Evolutionary conservation across 2,888 invertebrate genomes (phyloP), one percentile per base, ranked within the genome.

Genomic region (Agrilus mali): DNA sequence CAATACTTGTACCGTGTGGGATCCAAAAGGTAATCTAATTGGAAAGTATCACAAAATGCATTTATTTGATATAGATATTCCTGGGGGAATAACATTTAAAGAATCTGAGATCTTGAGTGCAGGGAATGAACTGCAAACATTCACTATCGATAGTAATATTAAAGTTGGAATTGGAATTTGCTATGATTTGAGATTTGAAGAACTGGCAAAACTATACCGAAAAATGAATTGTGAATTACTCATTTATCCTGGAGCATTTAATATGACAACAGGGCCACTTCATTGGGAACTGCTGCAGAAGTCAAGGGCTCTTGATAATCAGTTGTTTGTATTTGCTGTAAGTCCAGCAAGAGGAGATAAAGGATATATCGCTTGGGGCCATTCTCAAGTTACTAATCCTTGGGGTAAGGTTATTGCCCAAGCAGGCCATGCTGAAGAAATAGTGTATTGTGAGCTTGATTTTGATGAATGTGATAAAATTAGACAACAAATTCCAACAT

Each of bases 61-160:
- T 66, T 73, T 96, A 38, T 96, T 96, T 66, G 95, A 97, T 66
- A 94, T 97, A 55, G 87, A 95, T 63, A 85, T 97, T 41, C 92
- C 93, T 40, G 86, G 84, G 35, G 85, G 87, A 59, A 86, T 95
- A n/a, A 82, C 80, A 1, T 95, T 96, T 62, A 85, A 86, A 57
- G 96, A 96, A 64, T 95, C 94, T 0, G 86, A 90, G 44, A 80
- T 81, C 0, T 66, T 96, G 2, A 74, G 77, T 15, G 72, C 87
- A 0, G 96, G 95, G 0, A 72, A 82, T 57, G 64, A 75, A 4
- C 66, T 92, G 41, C 82, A 82, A 0, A 80, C 74, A 0, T 84
- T 95, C 58, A 72, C 83, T 32, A 76, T 80, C 13, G 75, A 78
- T 42, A 76, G 75, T 0, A 67, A 74, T 15, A 74, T 78, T 46